A percentile compares a stretch with the other conserved stretches of the same genome.
phyloP scores from a whole-genome alignment of 2,797 vertebrate species.

The Pteronotus mesoamericanus region DNA sequence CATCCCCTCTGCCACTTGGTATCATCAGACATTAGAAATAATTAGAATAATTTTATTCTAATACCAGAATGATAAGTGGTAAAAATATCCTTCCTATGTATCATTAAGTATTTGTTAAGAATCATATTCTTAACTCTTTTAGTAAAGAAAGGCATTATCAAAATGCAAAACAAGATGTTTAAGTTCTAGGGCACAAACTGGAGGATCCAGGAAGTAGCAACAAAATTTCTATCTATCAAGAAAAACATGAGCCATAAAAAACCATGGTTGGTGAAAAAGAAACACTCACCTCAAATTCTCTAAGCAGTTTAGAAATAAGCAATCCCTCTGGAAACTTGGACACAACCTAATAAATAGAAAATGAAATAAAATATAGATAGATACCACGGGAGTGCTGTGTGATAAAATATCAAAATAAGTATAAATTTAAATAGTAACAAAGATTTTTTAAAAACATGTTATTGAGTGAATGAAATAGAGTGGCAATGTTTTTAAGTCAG shows the following conservation, averaged over 20 bases:
- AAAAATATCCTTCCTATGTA: not conserved
- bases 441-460: not conserved
- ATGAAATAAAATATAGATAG: constrained; percentile 3
- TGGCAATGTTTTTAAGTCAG: not conserved
- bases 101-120: not conserved
- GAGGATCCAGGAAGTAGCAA: not conserved
- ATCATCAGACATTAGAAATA: constrained; percentile 5
- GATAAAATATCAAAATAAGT: constrained; percentile 18
- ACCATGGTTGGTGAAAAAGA: not conserved
- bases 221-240: not conserved
- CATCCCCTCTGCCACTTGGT: not conserved
- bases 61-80: not conserved
- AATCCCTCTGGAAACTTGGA: constrained; percentile 82
- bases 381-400: not conserved
- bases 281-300: constrained; percentile 87
- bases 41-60: constrained; percentile 32
- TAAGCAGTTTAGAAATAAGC: constrained; percentile 85
- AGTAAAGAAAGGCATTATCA: not conserved
- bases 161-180: constrained; percentile 28
- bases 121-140: not conserved
- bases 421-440: constrained; percentile 1
- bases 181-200: not conserved
- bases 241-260: not conserved
- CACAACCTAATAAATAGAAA: constrained; percentile 77
- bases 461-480: not conserved